Evolutionary conservation across 2,113 vertebrate species (phyloP).

Genomic region (Pangasianodon hypophthalmus): DNA sequence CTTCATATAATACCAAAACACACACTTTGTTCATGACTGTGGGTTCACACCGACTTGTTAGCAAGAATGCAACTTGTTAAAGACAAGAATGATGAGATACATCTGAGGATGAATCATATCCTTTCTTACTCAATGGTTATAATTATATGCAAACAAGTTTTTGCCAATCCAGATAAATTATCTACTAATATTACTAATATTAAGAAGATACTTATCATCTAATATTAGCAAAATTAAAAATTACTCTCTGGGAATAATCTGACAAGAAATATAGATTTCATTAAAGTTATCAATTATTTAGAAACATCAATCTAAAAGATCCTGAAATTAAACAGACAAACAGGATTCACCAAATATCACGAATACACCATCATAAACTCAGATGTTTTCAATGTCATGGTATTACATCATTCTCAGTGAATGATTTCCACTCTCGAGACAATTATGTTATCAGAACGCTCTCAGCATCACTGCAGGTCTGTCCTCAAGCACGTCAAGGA

Average conservation of each 20-base stretch:
- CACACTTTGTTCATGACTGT: neutral
- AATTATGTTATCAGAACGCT: neutral
- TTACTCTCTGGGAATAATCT: neutral
- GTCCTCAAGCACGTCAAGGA: neutral
- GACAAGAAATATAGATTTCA: neutral
- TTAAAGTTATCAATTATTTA: neutral
- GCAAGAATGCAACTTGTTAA: neutral
- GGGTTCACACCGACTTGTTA: neutral
- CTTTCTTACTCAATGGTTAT: neutral
- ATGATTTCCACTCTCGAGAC: neutral
- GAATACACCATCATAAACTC: neutral
- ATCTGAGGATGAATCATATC: neutral
- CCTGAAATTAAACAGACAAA: neutral
- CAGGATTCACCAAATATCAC: neutral
- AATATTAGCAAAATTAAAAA: neutral
- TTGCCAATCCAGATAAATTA: neutral
- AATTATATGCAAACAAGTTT: neutral
- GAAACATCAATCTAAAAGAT: neutral
- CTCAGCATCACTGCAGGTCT: neutral
- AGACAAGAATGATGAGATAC: neutral
- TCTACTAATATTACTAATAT: too few species aligned
- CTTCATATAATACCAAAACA: neutral
- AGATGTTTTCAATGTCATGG: constrained; percentile 7
- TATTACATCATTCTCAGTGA: neutral
- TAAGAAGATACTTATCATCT: neutral